Base-by-base conservation (phyloP, 2,888 invertebrate species). In the Brachyptera risi region DNA sequence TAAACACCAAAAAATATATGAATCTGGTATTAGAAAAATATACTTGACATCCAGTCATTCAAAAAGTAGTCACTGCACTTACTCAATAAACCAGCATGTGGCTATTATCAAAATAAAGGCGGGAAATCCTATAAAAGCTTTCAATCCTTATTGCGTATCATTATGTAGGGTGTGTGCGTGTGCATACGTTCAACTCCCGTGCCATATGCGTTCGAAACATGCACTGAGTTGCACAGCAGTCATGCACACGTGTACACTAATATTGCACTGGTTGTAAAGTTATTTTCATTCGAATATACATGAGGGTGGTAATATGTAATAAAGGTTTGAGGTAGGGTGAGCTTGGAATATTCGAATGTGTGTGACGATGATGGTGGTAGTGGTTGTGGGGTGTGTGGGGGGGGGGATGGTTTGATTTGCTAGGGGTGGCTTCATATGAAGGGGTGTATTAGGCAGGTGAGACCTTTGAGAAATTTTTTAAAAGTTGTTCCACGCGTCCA, bases 371-470 rank as follows among this genome's bases (percentile, higher is more conserved):
- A 26, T 24, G 50, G 50, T 26, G 50, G 4, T 27, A n/a, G n/a
- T n/a, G n/a, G n/a, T n/a, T n/a, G n/a, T n/a, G n/a, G n/a, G n/a
- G n/a, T n/a, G n/a, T n/a, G 5, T 50, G 26, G 24, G 7, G 26
- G 50, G 51, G 51, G 31, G 3, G 21, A 21, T 3, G n/a, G 5
- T 7, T 5, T 7, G 5, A 19, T 17, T 44, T 5, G 21, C 47
- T 47, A 47, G 47, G 47, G 47, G 47, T 47, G 17, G 44, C 17
- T 4, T 7, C 31, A 31, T 4, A 19, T 21, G 44, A 54, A 54
- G 54, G 54, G 54, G 54, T 54, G 35, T 31, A 54, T 54, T 21
- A 35, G 21, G 54, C 54, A 54, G 54, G 54, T 54, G 54, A 19
- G 54, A 37, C 54, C 51, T 51, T 51, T 31, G 31, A 31, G 51